phyloP scores from a whole-genome alignment of 2,888 invertebrate species.

The Protophormia terraenovae region DNA sequence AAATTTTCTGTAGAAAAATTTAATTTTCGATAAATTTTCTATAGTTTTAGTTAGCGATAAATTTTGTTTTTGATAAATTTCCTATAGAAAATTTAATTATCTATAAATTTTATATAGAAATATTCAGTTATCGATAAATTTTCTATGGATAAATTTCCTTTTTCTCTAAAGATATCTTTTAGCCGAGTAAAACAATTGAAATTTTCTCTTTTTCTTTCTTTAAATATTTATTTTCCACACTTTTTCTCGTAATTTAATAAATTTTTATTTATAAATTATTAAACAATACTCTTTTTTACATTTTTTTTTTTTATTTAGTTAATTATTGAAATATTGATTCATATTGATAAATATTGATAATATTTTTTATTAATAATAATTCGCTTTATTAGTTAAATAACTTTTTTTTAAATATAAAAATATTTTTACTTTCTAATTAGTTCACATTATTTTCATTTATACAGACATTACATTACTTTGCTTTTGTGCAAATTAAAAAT shows the following conservation, averaged over 20 bases:
- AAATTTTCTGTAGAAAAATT: too few species aligned
- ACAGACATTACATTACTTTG: background rate
- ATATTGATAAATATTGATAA: too few species aligned
- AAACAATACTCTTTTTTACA: background rate
- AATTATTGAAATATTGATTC: background rate
- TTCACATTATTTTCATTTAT: conserved; percentile 17
- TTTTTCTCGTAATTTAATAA: background rate
- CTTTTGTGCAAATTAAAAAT: background rate
- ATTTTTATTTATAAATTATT: background rate
- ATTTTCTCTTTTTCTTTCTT: background rate
- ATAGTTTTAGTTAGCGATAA: too few species aligned
- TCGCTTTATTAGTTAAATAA: background rate
- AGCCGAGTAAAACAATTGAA: too few species aligned
- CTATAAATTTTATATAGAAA: too few species aligned
- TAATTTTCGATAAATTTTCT: too few species aligned
- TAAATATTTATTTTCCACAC: background rate
- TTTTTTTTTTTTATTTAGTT: background rate
- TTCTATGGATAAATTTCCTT: too few species aligned
- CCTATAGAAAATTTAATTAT: too few species aligned
- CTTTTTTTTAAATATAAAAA: conserved; percentile 37
- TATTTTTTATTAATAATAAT: background rate
- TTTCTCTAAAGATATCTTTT: too few species aligned
- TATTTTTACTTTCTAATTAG: conserved; percentile 18
- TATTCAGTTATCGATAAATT: too few species aligned
- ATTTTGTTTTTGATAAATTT: too few species aligned